Percentiles rank a stretch among this genome's conserved stretches.
These are phyloP conservation scores for Pedionomus torquatus DNA, from an alignment of 2,113 vertebrate species.

Conservation along the genomic window DNA sequence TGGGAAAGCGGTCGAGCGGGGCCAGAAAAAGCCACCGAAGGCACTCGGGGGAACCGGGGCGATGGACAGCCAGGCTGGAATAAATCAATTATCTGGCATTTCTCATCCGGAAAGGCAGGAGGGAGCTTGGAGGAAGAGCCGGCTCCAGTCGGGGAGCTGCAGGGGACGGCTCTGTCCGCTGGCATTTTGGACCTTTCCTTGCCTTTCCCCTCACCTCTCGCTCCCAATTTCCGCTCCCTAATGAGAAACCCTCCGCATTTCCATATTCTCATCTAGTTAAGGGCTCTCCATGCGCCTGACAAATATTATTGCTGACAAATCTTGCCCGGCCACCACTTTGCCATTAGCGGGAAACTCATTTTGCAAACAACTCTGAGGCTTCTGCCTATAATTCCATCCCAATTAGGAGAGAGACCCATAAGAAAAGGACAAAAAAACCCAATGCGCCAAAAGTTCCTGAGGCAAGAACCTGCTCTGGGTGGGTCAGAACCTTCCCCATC, in stretches of 20 bases:
- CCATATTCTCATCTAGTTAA: background rate
- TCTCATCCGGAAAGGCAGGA: slow-evolving; percentile 22
- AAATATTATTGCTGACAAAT: background rate
- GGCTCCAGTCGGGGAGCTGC: background rate
- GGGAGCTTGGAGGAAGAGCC: background rate
- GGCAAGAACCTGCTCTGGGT: background rate
- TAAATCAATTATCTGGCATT: slow-evolving; percentile 57
- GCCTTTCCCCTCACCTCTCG: background rate
- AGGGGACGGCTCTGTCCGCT: background rate
- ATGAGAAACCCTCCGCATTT: background rate
- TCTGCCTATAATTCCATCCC: background rate
- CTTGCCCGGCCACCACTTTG: background rate
- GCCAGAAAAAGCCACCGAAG: background rate
- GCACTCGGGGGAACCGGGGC: background rate
- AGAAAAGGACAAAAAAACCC: background rate
- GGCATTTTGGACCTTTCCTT: background rate
- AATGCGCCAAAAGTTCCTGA: background rate
- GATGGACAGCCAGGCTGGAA: background rate
- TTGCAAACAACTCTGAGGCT: background rate
- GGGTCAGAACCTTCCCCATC: background rate
- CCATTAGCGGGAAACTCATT: background rate
- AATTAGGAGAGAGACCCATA: background rate
- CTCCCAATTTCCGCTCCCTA: background rate
- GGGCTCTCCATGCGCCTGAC: background rate
- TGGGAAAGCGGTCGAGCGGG: background rate